These are phyloP conservation scores for Chaetodon auriga DNA, from an alignment of 2,113 vertebrate species.

Conservation along the genomic window DNA sequence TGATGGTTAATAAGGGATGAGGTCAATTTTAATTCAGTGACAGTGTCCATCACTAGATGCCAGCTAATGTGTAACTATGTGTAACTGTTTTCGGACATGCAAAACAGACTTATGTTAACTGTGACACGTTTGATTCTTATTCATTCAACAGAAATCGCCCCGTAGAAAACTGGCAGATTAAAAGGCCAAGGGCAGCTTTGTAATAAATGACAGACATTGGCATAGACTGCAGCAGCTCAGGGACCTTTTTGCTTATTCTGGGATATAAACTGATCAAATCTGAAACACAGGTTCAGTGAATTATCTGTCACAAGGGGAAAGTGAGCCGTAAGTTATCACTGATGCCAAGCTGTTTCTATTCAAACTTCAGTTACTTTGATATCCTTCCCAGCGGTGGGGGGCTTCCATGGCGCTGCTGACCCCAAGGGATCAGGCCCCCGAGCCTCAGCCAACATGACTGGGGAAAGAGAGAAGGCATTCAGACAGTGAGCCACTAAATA, in stretches of 20 bases:
- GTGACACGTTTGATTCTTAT: too few relatives aligned
- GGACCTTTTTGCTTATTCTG: neutral
- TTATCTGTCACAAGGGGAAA: neutral
- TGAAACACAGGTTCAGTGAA: neutral
- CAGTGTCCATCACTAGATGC: neutral
- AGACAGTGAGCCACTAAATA: neutral
- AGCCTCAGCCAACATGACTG: conserved; percentile 77
- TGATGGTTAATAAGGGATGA: neutral
- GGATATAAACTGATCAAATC: neutral
- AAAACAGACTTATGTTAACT: neutral
- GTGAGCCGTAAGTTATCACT: neutral
- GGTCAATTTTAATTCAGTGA: neutral
- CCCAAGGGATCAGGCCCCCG: conserved; percentile 35
- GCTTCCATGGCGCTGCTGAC: conserved; percentile 29
- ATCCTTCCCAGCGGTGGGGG: conserved; percentile 12
- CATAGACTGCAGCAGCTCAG: neutral
- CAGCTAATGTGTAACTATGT: neutral
- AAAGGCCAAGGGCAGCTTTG: neutral
- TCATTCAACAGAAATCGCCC: neutral
- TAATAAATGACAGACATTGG: neutral
- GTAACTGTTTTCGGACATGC: neutral
- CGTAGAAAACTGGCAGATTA: neutral
- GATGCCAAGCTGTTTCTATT: neutral
- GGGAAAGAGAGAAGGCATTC: neutral
- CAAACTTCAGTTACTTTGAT: conserved; percentile 61